Percentiles rank a stretch among this genome's conserved stretches.
Conservation (phyloP, 2,113 vertebrate genomes). For the Danio rerio region GRCz12tu NC_133184.1:13882001-13882500, state of each 20-base stretch:
- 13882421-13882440: not conserved
- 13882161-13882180: not conserved
- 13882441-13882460: too few species aligned
- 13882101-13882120: not conserved
- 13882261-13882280: constrained; percentile 4
- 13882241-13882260: constrained; percentile 45
- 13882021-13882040: too few species aligned
- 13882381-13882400: not conserved
- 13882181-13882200: not conserved
- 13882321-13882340: not conserved
- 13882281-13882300: not conserved
- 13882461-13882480: too few species aligned
- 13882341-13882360: not conserved
- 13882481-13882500: too few species aligned
- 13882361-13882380: not conserved
- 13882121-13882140: not conserved
- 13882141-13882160: not conserved
- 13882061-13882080: too few species aligned
- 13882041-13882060: too few species aligned
- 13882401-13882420: not conserved
- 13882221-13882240: not conserved
- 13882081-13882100: not conserved
- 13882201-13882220: not conserved
- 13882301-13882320: not conserved
- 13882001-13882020: too few species aligned